Percentiles rank a stretch among this genome's conserved stretches.
phyloP scores from a whole-genome alignment of 2,113 vertebrate genomes.

The Siniperca chuatsi region DNA sequence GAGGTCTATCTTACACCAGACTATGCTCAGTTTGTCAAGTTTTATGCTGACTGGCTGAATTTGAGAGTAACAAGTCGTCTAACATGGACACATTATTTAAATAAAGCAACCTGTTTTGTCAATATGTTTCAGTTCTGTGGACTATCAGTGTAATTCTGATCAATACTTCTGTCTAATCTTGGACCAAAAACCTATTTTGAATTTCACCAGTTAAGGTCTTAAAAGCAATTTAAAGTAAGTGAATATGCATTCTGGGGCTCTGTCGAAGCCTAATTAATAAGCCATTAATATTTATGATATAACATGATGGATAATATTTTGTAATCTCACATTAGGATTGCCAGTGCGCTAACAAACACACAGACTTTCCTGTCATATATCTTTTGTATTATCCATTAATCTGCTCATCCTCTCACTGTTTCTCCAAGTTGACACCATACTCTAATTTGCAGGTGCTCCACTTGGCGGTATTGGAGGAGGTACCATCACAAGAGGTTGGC shows the following conservation, averaged over 20 bases:
- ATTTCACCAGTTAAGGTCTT: background rate
- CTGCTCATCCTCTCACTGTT: background rate
- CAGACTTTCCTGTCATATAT: background rate
- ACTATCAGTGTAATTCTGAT: background rate
- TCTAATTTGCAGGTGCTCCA: slow-evolving; percentile 87
- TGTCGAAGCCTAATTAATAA: no score
- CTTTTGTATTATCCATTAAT: background rate
- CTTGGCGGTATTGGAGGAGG: slow-evolving; percentile 96
- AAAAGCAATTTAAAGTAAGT: background rate
- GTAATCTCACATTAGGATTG: background rate
- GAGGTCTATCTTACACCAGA: background rate
- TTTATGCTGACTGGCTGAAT: background rate
- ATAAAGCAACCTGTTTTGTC: background rate
- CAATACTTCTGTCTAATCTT: background rate
- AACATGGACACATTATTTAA: background rate
- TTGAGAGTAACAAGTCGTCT: background rate
- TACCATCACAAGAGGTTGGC: slow-evolving; percentile 95
- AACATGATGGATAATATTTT: background rate
- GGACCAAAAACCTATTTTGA: background rate
- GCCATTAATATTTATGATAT: no score
- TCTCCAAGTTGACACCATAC: background rate
- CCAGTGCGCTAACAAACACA: background rate
- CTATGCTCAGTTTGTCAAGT: background rate
- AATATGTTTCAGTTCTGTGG: background rate
- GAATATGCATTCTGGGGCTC: no score